Evolutionary conservation across 2,113 vertebrate species (phyloP).

Genomic region (Ramphastos sulfuratus): DNA sequence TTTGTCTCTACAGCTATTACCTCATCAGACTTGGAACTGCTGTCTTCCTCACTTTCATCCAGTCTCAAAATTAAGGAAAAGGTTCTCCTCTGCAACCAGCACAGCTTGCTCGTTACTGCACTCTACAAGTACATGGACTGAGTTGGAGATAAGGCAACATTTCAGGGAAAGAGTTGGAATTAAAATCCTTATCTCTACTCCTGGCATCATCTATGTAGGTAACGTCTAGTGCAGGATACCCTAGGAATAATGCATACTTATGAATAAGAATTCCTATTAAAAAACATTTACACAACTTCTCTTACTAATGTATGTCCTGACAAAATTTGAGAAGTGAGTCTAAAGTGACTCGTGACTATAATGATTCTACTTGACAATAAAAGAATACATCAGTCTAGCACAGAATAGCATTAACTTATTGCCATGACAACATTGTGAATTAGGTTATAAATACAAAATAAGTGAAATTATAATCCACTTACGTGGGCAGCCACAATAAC

Average conservation of each 20-base stretch:
- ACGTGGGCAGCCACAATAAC: not conserved
- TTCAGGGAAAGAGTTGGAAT: not conserved
- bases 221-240: not conserved
- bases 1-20: conserved; percentile 35
- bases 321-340: not conserved
- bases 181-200: not conserved
- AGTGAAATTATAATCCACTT: not conserved
- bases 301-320: not conserved
- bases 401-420: not conserved
- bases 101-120: not conserved
- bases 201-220: not conserved
- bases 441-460: not conserved
- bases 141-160: not conserved
- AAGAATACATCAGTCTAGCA: not conserved
- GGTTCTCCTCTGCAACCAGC: conserved; percentile 8
- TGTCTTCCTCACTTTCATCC: not conserved
- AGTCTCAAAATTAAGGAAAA: conserved; percentile 23
- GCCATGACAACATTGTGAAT: not conserved
- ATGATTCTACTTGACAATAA: not conserved
- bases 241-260: not conserved
- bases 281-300: not conserved
- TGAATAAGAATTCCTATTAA: not conserved
- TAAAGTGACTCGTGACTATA: not conserved
- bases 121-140: not conserved
- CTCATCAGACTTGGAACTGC: not conserved